A percentile compares a stretch with the other conserved stretches of the same genome.
Evolutionary conservation across 2,888 invertebrate species (phyloP).

Genomic region (Yponomeuta sedellus): DNA sequence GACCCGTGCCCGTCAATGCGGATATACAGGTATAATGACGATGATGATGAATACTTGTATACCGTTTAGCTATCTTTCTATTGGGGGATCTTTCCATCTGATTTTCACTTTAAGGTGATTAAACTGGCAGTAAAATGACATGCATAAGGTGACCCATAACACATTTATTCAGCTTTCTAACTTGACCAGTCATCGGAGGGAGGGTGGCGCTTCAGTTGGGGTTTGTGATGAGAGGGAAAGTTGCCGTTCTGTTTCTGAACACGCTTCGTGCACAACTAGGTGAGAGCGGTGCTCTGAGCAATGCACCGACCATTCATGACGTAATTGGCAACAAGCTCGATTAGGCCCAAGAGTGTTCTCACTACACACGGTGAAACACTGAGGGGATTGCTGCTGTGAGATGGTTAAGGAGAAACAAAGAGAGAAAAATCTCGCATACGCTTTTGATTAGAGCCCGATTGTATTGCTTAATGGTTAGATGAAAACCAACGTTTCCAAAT

Average conservation of each 20-base stretch:
- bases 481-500: no score
- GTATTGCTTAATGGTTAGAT: no score
- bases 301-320: conserved; percentile 69
- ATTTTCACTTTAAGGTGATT: no score
- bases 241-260: conserved; percentile 64
- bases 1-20: no score
- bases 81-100: no score
- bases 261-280: conserved; percentile 69
- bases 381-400: not conserved
- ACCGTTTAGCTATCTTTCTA: no score
- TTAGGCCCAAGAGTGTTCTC: conserved; percentile 57
- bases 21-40: no score
- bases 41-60: no score
- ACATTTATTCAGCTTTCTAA: not conserved
- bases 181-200: not conserved
- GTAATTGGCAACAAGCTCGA: conserved; percentile 68
- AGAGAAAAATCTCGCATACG: not conserved
- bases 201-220: conserved; percentile 37
- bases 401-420: not conserved
- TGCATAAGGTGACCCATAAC: not conserved
- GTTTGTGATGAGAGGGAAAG: conserved; percentile 72
- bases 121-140: no score
- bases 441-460: not conserved
- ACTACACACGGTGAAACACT: conserved; percentile 36
- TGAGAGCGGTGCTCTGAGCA: conserved; percentile 68